A percentile compares a stretch with the other conserved stretches of the same genome.
These are phyloP conservation scores for Callocephalon fimbriatum DNA, from an alignment of 2,113 vertebrate species.

Conservation along the genomic window DNA sequence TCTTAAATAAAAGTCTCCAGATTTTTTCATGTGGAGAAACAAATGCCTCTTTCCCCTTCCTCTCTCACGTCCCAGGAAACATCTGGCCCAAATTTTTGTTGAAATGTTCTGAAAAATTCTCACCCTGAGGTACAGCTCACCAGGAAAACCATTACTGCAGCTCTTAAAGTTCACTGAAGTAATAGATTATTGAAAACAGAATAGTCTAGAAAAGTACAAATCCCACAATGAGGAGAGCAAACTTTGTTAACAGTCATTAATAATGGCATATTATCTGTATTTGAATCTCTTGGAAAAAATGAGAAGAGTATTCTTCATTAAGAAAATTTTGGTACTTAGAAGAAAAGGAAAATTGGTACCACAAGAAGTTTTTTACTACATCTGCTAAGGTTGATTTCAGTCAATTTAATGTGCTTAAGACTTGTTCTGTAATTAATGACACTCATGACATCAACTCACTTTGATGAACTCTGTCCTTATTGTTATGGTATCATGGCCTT, in stretches of 20 bases:
- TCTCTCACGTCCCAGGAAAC: background rate
- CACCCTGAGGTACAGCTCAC: background rate
- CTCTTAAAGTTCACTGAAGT: background rate
- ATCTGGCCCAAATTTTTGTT: background rate
- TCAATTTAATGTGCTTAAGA: background rate
- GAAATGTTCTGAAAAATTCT: background rate
- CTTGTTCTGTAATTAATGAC: background rate
- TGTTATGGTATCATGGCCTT: background rate
- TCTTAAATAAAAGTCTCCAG: background rate
- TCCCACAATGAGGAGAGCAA: background rate
- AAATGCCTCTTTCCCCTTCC: background rate
- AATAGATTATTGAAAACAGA: background rate
- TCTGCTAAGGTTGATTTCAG: background rate
- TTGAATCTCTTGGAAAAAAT: background rate
- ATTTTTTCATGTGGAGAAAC: background rate
- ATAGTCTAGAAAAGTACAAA: background rate
- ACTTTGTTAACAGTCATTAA: background rate
- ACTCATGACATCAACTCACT: background rate
- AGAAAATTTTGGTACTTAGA: background rate
- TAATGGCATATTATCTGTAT: background rate
- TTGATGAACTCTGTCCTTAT: background rate
- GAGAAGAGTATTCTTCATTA: background rate
- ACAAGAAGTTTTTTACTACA: background rate
- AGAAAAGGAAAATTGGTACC: background rate
- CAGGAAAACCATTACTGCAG: background rate